phyloP scores from a whole-genome alignment of 2,113 vertebrate species.

The Sinocyclocheilus rhinocerous region DNA sequence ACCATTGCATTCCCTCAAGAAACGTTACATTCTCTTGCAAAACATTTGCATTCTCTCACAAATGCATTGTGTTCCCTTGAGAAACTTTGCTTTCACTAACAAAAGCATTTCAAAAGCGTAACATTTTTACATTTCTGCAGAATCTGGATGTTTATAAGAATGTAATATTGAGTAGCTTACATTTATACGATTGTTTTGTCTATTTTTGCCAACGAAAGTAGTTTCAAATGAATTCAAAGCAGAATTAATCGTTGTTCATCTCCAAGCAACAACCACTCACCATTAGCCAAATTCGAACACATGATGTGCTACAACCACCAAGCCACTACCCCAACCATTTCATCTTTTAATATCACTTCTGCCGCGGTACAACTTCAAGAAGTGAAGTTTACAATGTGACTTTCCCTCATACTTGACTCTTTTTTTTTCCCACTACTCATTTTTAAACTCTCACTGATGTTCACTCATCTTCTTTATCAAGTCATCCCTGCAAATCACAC shows the following conservation, averaged over 20 bases:
- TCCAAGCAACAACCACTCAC: neutral
- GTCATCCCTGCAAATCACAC: constrained; percentile 51
- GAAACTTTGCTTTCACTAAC: neutral
- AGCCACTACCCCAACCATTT: neutral
- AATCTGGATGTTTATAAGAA: neutral
- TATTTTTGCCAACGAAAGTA: neutral
- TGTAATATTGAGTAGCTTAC: neutral
- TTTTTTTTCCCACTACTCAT: constrained; percentile 14
- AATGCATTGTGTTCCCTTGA: neutral
- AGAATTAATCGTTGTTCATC: neutral
- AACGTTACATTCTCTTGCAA: no score
- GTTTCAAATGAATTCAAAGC: neutral
- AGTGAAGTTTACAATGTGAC: constrained; percentile 32
- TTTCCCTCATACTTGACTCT: constrained; percentile 36
- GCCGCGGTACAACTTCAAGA: neutral
- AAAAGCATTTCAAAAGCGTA: no score
- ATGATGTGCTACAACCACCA: neutral
- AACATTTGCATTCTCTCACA: no score
- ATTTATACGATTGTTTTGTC: neutral
- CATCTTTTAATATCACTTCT: neutral
- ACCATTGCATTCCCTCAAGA: no score
- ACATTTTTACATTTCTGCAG: neutral
- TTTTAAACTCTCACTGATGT: constrained; percentile 49
- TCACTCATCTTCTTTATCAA: constrained; percentile 54
- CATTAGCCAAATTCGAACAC: neutral